These are phyloP conservation scores for Thoracochromis brauschi DNA, from an alignment of 2,113 vertebrate genomes.

Conservation along the genomic window DNA sequence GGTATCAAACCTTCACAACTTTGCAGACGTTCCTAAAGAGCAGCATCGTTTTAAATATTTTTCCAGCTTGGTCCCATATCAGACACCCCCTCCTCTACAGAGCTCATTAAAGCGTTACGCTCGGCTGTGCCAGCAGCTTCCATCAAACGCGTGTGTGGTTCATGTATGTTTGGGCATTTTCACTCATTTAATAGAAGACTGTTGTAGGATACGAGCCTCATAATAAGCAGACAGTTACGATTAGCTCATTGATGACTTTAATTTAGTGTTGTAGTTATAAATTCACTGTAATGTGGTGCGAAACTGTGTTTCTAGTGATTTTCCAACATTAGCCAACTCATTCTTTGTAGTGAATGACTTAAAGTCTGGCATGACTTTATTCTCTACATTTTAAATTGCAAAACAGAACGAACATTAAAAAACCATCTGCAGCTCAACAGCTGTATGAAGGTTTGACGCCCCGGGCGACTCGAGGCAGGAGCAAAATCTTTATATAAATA, in stretches of 20 bases:
- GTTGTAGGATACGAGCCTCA: not conserved
- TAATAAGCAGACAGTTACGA: not conserved
- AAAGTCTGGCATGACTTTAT: not conserved
- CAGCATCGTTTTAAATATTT: not conserved
- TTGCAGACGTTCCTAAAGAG: not conserved
- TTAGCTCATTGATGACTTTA: not conserved
- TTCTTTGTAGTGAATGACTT: not conserved
- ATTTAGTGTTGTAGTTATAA: not conserved
- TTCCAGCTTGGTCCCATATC: not conserved
- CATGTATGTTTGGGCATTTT: not conserved
- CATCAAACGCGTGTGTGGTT: not conserved
- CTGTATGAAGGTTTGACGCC: not conserved
- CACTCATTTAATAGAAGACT: not conserved
- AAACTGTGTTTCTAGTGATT: not conserved
- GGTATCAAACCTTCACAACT: not conserved
- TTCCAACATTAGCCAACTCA: not conserved
- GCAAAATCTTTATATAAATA: not conserved
- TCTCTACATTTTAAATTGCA: not conserved
- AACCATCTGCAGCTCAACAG: not conserved
- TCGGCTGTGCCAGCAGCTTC: not conserved
- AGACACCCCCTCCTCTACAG: slow-evolving; percentile 22
- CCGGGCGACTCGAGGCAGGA: not conserved
- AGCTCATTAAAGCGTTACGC: slow-evolving; percentile 40
- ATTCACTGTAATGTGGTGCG: not conserved
- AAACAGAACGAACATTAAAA: not conserved